Conservation (phyloP, 30 jellyfish, hydroid and myxozoan genomes). For the Rhopilema esculentum region DNA sequence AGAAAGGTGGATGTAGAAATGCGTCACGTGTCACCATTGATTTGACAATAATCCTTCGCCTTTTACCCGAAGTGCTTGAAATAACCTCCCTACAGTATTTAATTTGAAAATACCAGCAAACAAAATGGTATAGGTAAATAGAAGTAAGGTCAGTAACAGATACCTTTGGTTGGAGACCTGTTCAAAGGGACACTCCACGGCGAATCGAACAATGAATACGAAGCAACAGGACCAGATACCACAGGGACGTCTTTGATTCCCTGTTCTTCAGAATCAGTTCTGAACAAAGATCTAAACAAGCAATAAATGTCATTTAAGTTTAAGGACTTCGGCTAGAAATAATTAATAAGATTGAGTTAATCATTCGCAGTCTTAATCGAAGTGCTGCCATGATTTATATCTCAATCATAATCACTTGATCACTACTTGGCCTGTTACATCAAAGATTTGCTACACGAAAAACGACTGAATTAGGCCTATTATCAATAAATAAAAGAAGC, state of each 20-base stretch:
- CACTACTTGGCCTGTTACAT: background rate
- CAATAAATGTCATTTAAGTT: background rate
- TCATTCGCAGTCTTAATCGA: no score
- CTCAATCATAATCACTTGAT: background rate
- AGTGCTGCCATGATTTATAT: no score
- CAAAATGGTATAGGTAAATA: no score
- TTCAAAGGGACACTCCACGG: slow-evolving; percentile 84
- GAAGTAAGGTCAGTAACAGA: background rate
- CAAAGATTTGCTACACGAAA: background rate
- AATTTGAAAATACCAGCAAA: no score
- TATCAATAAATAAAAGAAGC: no score
- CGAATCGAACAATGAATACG: slow-evolving; percentile 91
- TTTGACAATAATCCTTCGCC: no score
- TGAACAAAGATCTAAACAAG: slow-evolving; percentile 84
- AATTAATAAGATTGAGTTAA: no score
- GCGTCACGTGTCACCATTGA: no score
- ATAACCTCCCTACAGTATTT: no score
- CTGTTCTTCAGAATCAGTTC: slow-evolving; percentile 88
- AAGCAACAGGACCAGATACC: slow-evolving; percentile 79
- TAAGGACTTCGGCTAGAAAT: no score
- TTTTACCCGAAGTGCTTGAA: no score
- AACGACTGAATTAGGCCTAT: background rate
- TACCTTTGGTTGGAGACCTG: slow-evolving; percentile 66
- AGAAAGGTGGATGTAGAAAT: no score
- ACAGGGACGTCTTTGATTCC: slow-evolving; percentile 71